Percentiles rank a stretch among this genome's conserved stretches.
phyloP scores from a whole-genome alignment of 1,140 invertebrate genomes.

The Tyrophagus putrescentiae region DNA sequence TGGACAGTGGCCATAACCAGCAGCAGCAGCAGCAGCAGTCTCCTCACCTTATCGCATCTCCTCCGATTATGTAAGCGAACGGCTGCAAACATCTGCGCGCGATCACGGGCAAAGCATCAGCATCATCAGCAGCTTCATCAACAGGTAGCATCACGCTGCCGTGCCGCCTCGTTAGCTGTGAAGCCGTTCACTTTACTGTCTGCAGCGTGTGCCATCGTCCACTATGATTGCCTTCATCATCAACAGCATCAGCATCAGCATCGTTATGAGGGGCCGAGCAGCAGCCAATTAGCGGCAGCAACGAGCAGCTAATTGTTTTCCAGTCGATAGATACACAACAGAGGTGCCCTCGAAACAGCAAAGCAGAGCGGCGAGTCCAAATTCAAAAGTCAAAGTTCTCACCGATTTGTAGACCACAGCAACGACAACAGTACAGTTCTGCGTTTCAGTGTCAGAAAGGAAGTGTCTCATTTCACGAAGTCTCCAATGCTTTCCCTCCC shows the following conservation, averaged over 20 bases:
- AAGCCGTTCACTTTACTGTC: background rate
- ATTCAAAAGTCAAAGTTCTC: too few relatives aligned
- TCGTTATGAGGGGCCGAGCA: too few relatives aligned
- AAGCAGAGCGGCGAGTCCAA: too few relatives aligned
- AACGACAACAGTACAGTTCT: too few relatives aligned
- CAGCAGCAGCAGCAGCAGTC: background rate
- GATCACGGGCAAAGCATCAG: conserved; percentile 15
- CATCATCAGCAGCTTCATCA: too few relatives aligned
- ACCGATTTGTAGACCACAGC: too few relatives aligned
- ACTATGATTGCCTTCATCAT: background rate
- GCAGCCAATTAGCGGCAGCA: background rate
- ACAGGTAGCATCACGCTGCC: background rate
- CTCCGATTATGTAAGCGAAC: too few relatives aligned
- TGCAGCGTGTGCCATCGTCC: background rate
- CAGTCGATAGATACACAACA: too few relatives aligned
- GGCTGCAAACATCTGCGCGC: background rate
- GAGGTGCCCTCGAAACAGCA: too few relatives aligned
- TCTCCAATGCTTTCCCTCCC: too few relatives aligned
- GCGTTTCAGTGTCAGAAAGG: too few relatives aligned
- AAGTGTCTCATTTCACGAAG: too few relatives aligned
- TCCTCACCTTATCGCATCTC: background rate
- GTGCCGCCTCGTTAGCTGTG: background rate
- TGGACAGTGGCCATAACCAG: background rate
- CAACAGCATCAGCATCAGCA: background rate
- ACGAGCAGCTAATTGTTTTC: conserved; percentile 2